Evolutionary conservation across 2,888 invertebrate genomes (phyloP), one percentile per base, ranked within the genome.

Genomic region (Sialis fuliginosa): DNA sequence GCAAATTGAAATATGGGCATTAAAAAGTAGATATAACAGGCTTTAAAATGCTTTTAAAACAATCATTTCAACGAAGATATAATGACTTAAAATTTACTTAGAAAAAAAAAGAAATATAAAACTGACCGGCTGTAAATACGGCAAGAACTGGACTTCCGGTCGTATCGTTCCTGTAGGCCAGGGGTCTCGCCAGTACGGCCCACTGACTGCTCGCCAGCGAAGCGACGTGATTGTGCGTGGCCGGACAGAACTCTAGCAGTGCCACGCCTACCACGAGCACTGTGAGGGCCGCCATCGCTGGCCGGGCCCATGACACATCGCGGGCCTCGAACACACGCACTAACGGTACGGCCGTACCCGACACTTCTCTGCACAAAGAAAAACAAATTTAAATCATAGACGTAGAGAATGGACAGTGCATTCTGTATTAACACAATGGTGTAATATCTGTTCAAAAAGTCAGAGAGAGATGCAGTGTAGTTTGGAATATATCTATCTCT

Each of bases 141-240:
- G 76, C 77, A 31, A 76, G 57, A 2, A 77, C 72, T 3, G 75
- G 76, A 50, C 75, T 76, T 33, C 76, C 76, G 41, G 76, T 77
- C 7, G 72, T 66, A 4, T 70, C 61, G 52, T 72, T 75, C 56
- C 73, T 72, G 50, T 75, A 75, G 9, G 75, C 70, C 62, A 77
- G 69, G 2, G 73, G 72, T 42, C 74, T 66, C 7, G 77, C 74
- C 32, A 78, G 64, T 13, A 77, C 71, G 51, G 72, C 70, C 76
- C 76, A 77, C 54, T 76, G 76, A 2, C 72, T 72, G 7, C 74
- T 73, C 1, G 76, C 74, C 48, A 78, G 58, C 13, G 65, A 62
- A 12, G 75, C 72, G 22, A 77, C 62, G 5, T 72, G 64, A 5
- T 66, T 65, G 55, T 74, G 75, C 10, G 75, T 65, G 46, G 70